Conservation (phyloP, 2,113 vertebrate genomes). For the Nannospalax galili region DNA sequence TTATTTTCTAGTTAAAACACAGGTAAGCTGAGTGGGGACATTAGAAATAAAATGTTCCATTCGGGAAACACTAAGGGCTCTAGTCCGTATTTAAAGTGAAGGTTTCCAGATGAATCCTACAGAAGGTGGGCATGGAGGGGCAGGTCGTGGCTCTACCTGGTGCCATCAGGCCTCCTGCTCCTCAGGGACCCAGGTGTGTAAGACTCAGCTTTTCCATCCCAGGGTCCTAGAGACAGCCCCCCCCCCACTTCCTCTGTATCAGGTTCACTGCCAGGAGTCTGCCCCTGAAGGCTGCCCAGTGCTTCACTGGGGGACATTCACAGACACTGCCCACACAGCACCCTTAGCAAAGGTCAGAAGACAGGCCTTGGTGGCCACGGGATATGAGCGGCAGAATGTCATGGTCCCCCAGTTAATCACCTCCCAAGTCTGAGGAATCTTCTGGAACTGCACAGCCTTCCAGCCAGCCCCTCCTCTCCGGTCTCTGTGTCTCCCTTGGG, state of each 20-base stretch:
- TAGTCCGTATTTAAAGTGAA: background rate
- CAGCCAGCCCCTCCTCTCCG: background rate
- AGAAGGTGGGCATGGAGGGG: background rate
- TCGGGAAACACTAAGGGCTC: background rate
- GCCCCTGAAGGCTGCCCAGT: background rate
- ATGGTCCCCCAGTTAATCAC: no score
- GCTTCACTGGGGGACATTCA: background rate
- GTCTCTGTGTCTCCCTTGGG: background rate
- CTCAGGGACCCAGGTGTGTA: background rate
- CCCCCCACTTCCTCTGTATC: background rate
- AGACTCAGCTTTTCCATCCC: background rate
- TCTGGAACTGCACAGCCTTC: background rate
- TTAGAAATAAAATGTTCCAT: no score
- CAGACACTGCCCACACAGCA: background rate
- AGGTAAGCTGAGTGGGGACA: background rate
- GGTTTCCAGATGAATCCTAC: background rate
- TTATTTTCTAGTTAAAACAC: background rate
- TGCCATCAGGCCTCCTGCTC: background rate
- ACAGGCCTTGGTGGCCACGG: background rate
- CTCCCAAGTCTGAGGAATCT: background rate
- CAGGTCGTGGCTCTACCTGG: background rate
- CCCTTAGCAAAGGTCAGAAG: background rate
- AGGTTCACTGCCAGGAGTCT: background rate
- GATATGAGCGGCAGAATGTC: background rate
- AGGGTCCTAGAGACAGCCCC: background rate